Base-by-base conservation (phyloP, 2,797 vertebrate species). In the Hypotaenidia philippensis region DNA sequence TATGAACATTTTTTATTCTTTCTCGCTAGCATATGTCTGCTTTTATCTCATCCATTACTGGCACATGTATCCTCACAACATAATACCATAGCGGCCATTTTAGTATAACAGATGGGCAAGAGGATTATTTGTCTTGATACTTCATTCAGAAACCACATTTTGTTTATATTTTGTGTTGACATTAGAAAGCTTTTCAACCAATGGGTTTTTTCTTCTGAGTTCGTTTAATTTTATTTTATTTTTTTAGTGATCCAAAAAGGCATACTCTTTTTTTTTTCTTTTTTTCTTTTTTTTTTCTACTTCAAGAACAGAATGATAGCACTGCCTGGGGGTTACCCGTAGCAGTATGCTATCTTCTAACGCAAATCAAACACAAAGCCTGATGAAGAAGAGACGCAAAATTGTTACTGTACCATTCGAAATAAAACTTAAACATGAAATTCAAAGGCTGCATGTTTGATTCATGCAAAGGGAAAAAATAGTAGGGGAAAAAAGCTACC, bases 91-190 rank as follows among this genome's bases (percentile, higher is more conserved):
- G 83, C 25, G 5, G 71, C 90, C 89, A 88, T 96, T 96, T 96
- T 91, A 53, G 38, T 84, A 13, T 83, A 97, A 97, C 97, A 98
- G 97, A 98, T 98, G 97, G 96, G 86, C 89, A 93, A 92, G 81
- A 94, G 79, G 56, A 94, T 95, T 95, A 96, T 97, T 95, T 94
- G 91, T 92, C 91, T 94, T 90, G 87, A n/a, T 93, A 84, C 65
- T 97, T 91, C 93, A 89, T 93, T 95, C 96, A 96, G 60, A 96
- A 95, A 94, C 49, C 92, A 80, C 31, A 5, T 94, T 97, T 96
- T 97, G 97, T 97, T 97, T 97, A 91, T 96, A 90, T 95, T 97
- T 96, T 96, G 89, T 96, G 93, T 97, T 97, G 97, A 97, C 94
- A 95, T 96, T 97, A 89, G 87, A 95, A 96, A 95, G 91, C 91